A percentile compares a stretch with the other conserved stretches of the same genome.
phyloP scores from a whole-genome alignment of 2,113 vertebrate species.

The Synodontis membranacea region DNA sequence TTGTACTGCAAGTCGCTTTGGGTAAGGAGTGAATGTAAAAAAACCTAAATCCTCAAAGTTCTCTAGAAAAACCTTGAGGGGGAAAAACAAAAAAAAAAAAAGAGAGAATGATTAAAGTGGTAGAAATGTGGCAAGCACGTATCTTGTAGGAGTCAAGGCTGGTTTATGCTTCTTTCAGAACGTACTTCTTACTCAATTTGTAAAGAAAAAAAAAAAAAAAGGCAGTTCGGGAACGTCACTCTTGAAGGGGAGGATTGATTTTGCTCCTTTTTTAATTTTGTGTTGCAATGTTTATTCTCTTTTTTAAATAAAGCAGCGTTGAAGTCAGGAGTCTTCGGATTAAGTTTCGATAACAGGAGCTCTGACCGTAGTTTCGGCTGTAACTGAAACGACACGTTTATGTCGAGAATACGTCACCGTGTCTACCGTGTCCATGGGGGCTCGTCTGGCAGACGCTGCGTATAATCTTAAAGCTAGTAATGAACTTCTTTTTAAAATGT shows the following conservation, averaged over 20 bases:
- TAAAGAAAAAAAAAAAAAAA: too few species aligned
- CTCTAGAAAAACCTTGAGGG: neutral
- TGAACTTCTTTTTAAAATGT: neutral
- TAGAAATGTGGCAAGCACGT: slow-evolving; percentile 23
- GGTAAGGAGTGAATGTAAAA: neutral
- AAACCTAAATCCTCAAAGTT: neutral
- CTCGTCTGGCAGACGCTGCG: neutral
- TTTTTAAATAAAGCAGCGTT: neutral
- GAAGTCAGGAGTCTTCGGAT: neutral
- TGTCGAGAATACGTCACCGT: neutral
- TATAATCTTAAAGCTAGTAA: neutral
- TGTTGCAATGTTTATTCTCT: neutral
- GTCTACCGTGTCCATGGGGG: neutral
- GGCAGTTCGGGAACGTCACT: neutral
- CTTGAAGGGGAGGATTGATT: neutral
- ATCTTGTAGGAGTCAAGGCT: neutral
- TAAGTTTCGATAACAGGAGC: neutral
- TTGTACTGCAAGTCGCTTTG: neutral
- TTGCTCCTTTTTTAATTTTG: neutral
- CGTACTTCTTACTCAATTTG: too few species aligned
- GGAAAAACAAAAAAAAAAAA: too few species aligned
- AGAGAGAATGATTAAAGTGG: neutral
- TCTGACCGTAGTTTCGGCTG: neutral
- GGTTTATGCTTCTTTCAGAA: slow-evolving; percentile 23
- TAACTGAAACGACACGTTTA: neutral